These are phyloP conservation scores for Ditylenchus dipsaci DNA, from an alignment of 1,140 invertebrate genomes.

Conservation along the genomic window DNA sequence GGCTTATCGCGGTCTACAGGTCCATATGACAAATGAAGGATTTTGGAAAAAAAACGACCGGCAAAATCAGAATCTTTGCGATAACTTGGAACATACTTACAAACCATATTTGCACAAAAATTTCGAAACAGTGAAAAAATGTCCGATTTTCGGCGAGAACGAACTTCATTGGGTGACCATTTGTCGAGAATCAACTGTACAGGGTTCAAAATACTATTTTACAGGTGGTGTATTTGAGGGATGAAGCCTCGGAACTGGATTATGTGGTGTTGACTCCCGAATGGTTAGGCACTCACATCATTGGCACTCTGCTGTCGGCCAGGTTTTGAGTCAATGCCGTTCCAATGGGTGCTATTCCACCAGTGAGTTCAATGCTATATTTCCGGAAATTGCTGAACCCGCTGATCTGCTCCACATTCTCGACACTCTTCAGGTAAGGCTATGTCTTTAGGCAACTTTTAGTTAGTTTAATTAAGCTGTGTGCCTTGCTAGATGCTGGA, in stretches of 20 bases:
- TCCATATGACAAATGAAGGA: too few species aligned
- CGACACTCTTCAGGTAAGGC: conserved; percentile 65
- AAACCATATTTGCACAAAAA: too few species aligned
- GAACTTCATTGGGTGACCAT: too few species aligned
- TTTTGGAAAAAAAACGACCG: too few species aligned
- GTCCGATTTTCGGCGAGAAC: too few species aligned
- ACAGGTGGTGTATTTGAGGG: conserved; percentile 63
- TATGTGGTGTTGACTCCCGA: conserved; percentile 69
- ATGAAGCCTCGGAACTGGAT: conserved; percentile 65
- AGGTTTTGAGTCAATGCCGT: conserved; percentile 67
- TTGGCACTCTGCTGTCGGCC: conserved; percentile 70
- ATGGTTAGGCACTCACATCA: conserved; percentile 71
- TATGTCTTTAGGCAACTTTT: background rate
- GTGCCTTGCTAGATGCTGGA: conserved; percentile 72
- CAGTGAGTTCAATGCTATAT: conserved; percentile 72
- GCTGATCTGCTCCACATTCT: conserved; percentile 68
- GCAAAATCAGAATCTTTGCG: too few species aligned
- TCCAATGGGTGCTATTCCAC: conserved; percentile 72
- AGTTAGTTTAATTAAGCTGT: conserved; percentile 60
- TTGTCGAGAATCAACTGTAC: too few species aligned
- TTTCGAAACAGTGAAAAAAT: too few species aligned
- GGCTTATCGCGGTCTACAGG: too few species aligned
- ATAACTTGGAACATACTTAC: too few species aligned
- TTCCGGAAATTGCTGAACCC: conserved; percentile 70
- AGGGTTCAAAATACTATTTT: too few species aligned